These are phyloP conservation scores for Drosophila nr. perissopoda DNA, from an alignment of 2,888 invertebrate genomes.

Conservation along the genomic window DNA sequence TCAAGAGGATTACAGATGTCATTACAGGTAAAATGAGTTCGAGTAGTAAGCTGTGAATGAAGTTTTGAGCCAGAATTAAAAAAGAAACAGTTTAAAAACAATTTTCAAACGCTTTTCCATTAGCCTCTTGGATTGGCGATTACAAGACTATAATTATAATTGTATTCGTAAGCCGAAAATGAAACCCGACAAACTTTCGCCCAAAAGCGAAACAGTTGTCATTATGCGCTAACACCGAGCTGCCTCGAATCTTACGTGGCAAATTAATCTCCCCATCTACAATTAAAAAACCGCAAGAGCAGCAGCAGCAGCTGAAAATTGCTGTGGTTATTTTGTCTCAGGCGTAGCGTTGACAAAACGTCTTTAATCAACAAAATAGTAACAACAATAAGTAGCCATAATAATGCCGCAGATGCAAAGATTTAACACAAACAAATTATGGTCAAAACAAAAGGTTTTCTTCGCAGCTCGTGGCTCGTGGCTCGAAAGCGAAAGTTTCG, in stretches of 20 bases:
- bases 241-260: constrained; percentile 59
- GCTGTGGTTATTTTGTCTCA: constrained; percentile 16
- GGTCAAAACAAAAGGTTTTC: constrained; percentile 55
- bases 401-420: constrained; percentile 38
- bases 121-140: constrained; percentile 41
- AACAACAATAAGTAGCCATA: constrained; percentile 48
- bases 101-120: constrained; percentile 42
- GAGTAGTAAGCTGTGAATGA: constrained; percentile 62
- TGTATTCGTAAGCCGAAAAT: constrained; percentile 38
- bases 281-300: constrained; percentile 60
- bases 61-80: constrained; percentile 28
- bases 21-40: constrained; percentile 62
- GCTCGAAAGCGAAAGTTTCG: constrained; percentile 69
- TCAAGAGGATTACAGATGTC: constrained; percentile 12
- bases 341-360: constrained; percentile 48
- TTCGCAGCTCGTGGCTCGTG: not conserved
- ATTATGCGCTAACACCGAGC: constrained; percentile 58
- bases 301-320: constrained; percentile 18
- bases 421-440: constrained; percentile 48
- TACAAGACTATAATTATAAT: constrained; percentile 69
- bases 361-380: constrained; percentile 41
- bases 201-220: constrained; percentile 66
- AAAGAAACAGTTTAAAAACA: constrained; percentile 31
- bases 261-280: not conserved
- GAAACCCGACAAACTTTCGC: constrained; percentile 63